Base-by-base conservation (phyloP, 2,888 invertebrate species). In the Lasioglossum villosulum region DNA sequence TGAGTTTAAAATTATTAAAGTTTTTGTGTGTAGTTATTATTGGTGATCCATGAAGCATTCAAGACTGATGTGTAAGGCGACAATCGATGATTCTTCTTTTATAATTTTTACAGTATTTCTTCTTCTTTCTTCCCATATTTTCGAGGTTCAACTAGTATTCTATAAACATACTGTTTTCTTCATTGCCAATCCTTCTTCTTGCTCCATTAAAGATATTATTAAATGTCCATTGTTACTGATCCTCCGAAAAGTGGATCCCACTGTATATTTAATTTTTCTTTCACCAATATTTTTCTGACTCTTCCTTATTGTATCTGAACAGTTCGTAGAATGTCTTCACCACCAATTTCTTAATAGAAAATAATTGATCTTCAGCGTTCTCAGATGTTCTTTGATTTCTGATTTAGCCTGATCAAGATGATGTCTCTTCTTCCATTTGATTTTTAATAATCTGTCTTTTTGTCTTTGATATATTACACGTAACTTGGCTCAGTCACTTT, bases 81-180 rank as follows among this genome's bases (percentile, higher is more conserved):
- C 14, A 37, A 4, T 77, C 16, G 56, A 10, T 72, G 4, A 63
- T 34, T 48, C 73, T n/a, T 52, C 48, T 34, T 42, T 6, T 23
- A 5, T 48, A 5, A 34, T 30, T 48, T 48, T 34, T 73, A 52
- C 0, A 30, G 39, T 71, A 23, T 39, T 10, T 48, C 42, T 52
- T 66, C 73, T 82, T 27, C 48, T 37, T 66, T 72, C 42, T 82
- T 82, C 83, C 5, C 6, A 45, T 19, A 23, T 14, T 68, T 48
- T 39, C 8, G 0, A 52, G 27, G 27, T 77, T 34, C 37, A 16
- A 48, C 37, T 37, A 68, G 37, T 45, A 48, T n/a, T 37, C 34
- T 34, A n/a, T 68, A 68, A 63, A 68, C 27, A 27, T 37, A n/a
- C 70, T 37, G n/a, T 56, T 73, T 73, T 42, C 66, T 82, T 77